Evolutionary conservation across 2,888 invertebrate genomes (phyloP), one percentile per base, ranked within the genome.

Genomic region (Graphium colonna): DNA sequence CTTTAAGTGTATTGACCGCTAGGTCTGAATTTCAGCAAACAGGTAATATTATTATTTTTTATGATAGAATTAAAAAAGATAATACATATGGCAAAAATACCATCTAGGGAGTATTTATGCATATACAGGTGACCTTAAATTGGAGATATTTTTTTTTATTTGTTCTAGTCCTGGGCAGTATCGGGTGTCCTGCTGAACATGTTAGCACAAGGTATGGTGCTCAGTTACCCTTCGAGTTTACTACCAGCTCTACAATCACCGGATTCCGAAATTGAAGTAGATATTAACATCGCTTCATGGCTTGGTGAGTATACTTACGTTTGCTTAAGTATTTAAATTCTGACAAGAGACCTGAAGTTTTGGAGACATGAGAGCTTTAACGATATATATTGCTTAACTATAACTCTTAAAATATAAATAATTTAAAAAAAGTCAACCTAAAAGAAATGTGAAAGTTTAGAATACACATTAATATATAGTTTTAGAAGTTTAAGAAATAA

Each of bases 151-250:
- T 33, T 9, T 9, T n/a, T 33, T 26, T n/a, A 9, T 51, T 47
- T 44, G 28, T 69, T 69, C 5, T 63, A 82, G 82, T 63, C 69
- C 62, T 82, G 81, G 80, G 56, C 68, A 1, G 64, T 75, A 1
- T 62, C 71, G 18, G 79, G 71, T 0, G 76, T 82, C 0, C 63
- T 79, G 8, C 43, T 67, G 1, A 79, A 75, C 57, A 79, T 80
- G 73, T 12, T 78, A 0, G 75, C 68, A 0, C 73, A 74, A 51
- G 81, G 82, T 1, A 76, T 81, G 73, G 55, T 76, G 51, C 64
- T 79, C 17, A 74, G 79, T 45, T 82, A 63, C 61, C 70, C 78
- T 0, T 66, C 76, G 1, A 59, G 70, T 5, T 63, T 82, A 7
- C 60, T 82, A 15, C 73, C 77, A 1, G 75, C 66, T 0, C 63